Conservation (phyloP, 2,797 vertebrate genomes). For the Labeo calbasu region DNA sequence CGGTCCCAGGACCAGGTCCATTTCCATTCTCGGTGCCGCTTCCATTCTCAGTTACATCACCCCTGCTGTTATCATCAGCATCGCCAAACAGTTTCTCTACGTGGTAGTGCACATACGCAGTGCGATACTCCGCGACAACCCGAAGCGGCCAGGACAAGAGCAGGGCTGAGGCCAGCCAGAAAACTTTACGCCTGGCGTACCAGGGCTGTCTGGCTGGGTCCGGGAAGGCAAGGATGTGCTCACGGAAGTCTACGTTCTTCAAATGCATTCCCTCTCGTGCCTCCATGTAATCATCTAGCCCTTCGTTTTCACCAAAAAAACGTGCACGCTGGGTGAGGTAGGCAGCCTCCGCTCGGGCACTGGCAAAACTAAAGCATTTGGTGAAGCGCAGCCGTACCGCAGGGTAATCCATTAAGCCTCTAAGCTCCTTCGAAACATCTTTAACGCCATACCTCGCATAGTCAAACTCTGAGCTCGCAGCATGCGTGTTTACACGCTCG, state of each 20-base stretch:
- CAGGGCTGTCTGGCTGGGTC: conserved; percentile 86
- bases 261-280: conserved; percentile 92
- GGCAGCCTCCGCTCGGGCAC: conserved; percentile 83
- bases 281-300: conserved; percentile 93
- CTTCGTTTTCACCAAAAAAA: conserved; percentile 90
- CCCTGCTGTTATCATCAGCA: conserved; percentile 71
- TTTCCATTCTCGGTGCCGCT: conserved; percentile 62
- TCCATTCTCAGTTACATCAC: conserved; percentile 64
- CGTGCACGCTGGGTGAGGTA: conserved; percentile 90
- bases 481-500: conserved; percentile 82
- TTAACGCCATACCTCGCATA: conserved; percentile 83
- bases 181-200: conserved; percentile 84
- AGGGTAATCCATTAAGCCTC: conserved; percentile 75
- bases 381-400: conserved; percentile 82
- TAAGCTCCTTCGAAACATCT: conserved; percentile 82
- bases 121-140: conserved; percentile 85
- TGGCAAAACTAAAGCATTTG: conserved; percentile 82
- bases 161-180: conserved; percentile 86
- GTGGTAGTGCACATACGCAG: conserved; percentile 89
- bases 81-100: conserved; percentile 93
- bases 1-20: conserved; percentile 62
- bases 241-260: conserved; percentile 91
- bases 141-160: conserved; percentile 89
- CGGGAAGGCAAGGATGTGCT: conserved; percentile 87
- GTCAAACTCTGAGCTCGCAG: conserved; percentile 82